phyloP scores from a whole-genome alignment of 2,113 vertebrate species.

The Paralichthys olivaceus region DNA sequence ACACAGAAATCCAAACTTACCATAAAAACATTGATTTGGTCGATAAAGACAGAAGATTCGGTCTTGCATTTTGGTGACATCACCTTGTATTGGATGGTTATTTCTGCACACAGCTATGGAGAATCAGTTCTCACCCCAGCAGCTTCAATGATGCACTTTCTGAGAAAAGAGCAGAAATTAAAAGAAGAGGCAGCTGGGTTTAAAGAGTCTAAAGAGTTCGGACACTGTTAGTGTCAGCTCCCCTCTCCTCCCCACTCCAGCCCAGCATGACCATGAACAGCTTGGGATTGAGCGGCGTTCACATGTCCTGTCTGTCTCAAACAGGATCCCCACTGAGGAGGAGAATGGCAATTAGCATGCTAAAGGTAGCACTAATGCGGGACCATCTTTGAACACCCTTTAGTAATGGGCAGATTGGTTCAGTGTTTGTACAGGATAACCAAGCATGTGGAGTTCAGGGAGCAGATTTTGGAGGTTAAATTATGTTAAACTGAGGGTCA shows the following conservation, averaged over 20 bases:
- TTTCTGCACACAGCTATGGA: background rate
- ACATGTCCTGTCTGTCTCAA: constrained; percentile 71
- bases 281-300: constrained; percentile 62
- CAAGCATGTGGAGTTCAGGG: constrained; percentile 55
- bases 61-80: background rate
- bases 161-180: constrained; percentile 15
- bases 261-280: constrained; percentile 53
- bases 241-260: constrained; percentile 32
- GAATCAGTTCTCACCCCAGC: no score
- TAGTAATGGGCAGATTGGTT: constrained; percentile 44
- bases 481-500: constrained; percentile 57
- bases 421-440: constrained; percentile 59
- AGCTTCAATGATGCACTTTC: background rate
- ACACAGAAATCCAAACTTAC: no score
- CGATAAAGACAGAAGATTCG: no score
- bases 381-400: constrained; percentile 61
- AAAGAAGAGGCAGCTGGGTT: constrained; percentile 19
- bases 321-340: constrained; percentile 74
- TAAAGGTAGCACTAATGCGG: constrained; percentile 74
- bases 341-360: constrained; percentile 82
- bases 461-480: constrained; percentile 57
- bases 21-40: no score
- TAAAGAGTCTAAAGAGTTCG: constrained; percentile 10
- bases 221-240: constrained; percentile 40
- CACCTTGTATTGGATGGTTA: background rate